phyloP scores from a whole-genome alignment of 1,140 invertebrate genomes.

The Meteorus sp. region DNA sequence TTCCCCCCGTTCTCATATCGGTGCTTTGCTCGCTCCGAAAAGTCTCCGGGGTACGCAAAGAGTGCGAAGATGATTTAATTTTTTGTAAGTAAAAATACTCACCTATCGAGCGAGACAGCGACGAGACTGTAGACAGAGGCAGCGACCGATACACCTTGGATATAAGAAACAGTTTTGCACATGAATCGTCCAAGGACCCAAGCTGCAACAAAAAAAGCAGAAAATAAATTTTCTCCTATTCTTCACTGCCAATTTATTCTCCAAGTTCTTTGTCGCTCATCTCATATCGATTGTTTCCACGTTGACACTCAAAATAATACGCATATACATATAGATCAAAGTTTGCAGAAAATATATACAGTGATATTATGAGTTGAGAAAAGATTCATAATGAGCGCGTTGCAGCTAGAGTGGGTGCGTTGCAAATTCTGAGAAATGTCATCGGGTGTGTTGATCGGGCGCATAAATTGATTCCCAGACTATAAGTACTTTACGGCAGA shows the following conservation, averaged over 20 bases:
- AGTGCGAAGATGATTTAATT: too few relatives aligned
- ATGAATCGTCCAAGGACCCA: constrained; percentile 92
- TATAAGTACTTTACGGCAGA: not conserved
- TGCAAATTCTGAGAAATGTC: constrained; percentile 30
- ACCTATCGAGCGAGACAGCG: constrained; percentile 92
- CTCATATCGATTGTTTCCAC: not conserved
- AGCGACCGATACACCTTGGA: constrained; percentile 91
- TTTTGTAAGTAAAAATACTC: constrained; percentile 45
- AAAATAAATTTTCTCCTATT: not conserved
- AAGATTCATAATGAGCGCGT: not conserved
- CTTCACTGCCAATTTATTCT: not conserved
- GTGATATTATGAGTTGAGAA: too few relatives aligned
- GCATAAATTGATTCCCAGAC: constrained; percentile 27
- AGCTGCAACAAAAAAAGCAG: constrained; percentile 67
- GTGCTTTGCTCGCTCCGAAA: too few relatives aligned
- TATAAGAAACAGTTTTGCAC: constrained; percentile 92
- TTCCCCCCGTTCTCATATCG: too few relatives aligned
- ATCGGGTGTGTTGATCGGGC: constrained; percentile 18
- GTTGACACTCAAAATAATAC: not conserved
- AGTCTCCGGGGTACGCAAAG: too few relatives aligned
- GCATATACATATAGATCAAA: not conserved
- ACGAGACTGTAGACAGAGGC: constrained; percentile 93
- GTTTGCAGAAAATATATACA: too few relatives aligned
- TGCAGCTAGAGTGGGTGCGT: constrained; percentile 6
- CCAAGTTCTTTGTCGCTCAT: not conserved